Percentiles rank a stretch among this genome's conserved stretches.
Conservation (phyloP, 2,888 invertebrate species). For the Diadegma fenestrale region DNA sequence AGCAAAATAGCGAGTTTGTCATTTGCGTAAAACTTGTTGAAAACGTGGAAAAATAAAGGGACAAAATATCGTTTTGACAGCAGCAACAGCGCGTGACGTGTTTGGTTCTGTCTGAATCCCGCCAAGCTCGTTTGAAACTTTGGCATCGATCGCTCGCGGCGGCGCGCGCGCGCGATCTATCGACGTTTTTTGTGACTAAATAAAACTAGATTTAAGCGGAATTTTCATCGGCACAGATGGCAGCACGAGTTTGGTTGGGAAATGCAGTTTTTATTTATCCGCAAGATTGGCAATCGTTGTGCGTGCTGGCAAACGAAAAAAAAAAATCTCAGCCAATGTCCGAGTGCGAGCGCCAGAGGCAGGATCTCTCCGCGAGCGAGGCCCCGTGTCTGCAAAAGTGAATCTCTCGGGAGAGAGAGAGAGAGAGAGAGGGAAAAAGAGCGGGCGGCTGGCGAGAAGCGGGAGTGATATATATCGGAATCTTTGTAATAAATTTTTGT, state of each 20-base stretch:
- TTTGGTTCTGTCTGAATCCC: conserved; percentile 60
- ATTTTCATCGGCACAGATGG: too few species aligned
- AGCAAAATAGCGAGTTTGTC: neutral
- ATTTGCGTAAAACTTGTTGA: neutral
- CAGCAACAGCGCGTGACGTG: conserved; percentile 32
- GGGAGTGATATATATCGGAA: conserved; percentile 31
- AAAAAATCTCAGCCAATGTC: conserved; percentile 76
- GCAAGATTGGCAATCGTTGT: neutral
- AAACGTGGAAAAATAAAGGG: neutral
- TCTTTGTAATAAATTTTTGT: conserved; percentile 43
- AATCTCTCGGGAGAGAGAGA: conserved; percentile 58
- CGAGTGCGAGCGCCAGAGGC: conserved; percentile 79
- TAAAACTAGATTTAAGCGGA: too few species aligned
- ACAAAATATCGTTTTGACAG: conserved; percentile 45
- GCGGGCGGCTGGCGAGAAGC: conserved; percentile 31
- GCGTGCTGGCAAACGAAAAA: conserved; percentile 7
- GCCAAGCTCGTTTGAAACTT: conserved; percentile 22
- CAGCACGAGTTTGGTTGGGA: neutral
- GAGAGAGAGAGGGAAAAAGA: conserved; percentile 23
- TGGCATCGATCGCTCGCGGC: conserved; percentile 3
- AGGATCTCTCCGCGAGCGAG: conserved; percentile 73
- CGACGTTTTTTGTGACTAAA: neutral
- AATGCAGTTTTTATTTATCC: conserved; percentile 4
- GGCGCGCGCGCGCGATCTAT: neutral
- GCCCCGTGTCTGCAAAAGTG: conserved; percentile 73